These are phyloP conservation scores for Tetanocera ferruginea DNA, from an alignment of 2,888 invertebrate genomes.

Conservation along the genomic window DNA sequence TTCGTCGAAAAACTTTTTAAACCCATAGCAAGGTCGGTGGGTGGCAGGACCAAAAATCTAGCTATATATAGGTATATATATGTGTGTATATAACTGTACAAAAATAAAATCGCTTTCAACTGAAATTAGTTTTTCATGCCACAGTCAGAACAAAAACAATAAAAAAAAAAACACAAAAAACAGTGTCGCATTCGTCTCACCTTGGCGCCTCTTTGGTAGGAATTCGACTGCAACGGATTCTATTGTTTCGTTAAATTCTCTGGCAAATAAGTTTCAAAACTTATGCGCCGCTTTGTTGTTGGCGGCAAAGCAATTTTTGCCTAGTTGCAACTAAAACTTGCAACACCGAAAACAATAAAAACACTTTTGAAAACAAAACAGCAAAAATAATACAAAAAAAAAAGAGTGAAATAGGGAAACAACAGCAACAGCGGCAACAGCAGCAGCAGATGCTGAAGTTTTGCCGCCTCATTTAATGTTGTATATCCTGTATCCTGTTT, in stretches of 20 bases:
- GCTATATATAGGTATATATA: too few species aligned
- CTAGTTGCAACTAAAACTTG: slow-evolving; percentile 13
- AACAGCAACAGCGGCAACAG: neutral
- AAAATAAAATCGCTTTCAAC: slow-evolving; percentile 16
- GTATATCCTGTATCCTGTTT: slow-evolving; percentile 29
- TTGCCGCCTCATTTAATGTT: slow-evolving; percentile 34
- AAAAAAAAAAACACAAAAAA: neutral
- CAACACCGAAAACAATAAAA: slow-evolving; percentile 10
- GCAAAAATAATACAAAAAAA: neutral
- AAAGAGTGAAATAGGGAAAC: neutral
- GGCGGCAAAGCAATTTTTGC: neutral
- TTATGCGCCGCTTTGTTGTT: neutral
- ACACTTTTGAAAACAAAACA: neutral
- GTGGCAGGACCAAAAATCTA: neutral
- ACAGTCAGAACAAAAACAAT: neutral
- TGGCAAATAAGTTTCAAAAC: slow-evolving; percentile 11
- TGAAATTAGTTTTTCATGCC: slow-evolving; percentile 30
- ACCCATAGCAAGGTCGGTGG: neutral
- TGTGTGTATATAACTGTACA: neutral
- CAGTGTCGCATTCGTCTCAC: slow-evolving; percentile 9
- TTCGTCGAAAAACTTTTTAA: slow-evolving; percentile 15
- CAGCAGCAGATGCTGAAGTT: slow-evolving; percentile 1
- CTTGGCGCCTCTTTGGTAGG: neutral
- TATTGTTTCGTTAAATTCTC: slow-evolving; percentile 21
- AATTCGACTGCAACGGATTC: slow-evolving; percentile 14